These are phyloP conservation scores for Acanthosepion lycidas DNA, from an alignment of 2,888 invertebrate species.

Conservation along the genomic window DNA sequence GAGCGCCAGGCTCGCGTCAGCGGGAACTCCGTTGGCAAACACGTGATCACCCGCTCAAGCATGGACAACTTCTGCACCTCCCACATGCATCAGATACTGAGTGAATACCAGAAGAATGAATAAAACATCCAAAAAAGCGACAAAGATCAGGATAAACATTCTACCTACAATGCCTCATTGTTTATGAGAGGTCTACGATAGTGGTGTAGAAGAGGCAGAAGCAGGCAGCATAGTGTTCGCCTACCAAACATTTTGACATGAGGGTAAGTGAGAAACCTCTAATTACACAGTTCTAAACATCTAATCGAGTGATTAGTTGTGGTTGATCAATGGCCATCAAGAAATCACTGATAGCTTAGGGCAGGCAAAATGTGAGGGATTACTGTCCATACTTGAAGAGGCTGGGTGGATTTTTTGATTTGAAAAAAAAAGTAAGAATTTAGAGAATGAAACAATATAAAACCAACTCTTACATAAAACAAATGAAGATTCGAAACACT, in stretches of 20 bases:
- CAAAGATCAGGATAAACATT: slow-evolving; percentile 22
- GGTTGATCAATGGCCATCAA: background rate
- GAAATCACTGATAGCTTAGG: slow-evolving; percentile 1
- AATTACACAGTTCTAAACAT: background rate
- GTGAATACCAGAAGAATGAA: slow-evolving; percentile 23
- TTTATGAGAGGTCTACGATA: background rate
- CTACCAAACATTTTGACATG: slow-evolving; percentile 33
- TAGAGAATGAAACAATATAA: background rate
- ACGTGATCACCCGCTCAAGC: background rate
- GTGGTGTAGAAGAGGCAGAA: background rate
- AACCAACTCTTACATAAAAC: slow-evolving; percentile 13
- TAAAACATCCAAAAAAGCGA: slow-evolving; percentile 1
- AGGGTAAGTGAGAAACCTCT: slow-evolving; percentile 33
- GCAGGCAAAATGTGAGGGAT: slow-evolving; percentile 11
- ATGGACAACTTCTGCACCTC: background rate
- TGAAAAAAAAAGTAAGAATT: background rate
- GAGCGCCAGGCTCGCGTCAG: background rate
- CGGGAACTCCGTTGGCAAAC: slow-evolving; percentile 9
- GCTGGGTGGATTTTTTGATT: background rate
- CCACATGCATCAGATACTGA: background rate
- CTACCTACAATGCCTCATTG: background rate
- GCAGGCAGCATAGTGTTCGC: background rate
- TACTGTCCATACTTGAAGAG: background rate
- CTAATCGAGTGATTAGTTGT: slow-evolving; percentile 23
- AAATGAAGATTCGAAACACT: background rate